Conservation (phyloP, 2,888 invertebrate species). For the Volucella zonaria region DNA sequence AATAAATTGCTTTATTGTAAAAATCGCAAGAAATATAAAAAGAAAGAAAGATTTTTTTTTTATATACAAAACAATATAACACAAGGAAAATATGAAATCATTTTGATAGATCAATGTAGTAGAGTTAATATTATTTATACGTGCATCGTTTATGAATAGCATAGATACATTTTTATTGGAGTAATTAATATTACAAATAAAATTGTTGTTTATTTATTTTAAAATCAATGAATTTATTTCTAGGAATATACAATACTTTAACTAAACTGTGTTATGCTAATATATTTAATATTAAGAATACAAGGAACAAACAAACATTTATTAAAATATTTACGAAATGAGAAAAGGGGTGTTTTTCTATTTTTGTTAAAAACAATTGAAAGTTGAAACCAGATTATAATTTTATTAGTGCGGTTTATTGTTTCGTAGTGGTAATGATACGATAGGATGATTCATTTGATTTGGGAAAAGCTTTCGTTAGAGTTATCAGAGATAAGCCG, state of each 20-base stretch:
- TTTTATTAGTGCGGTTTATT: too few relatives aligned
- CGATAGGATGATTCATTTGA: too few relatives aligned
- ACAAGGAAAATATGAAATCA: not conserved
- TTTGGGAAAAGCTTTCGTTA: too few relatives aligned
- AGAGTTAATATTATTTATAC: slow-evolving; percentile 57
- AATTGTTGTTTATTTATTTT: slow-evolving; percentile 70
- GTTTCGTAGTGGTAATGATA: too few relatives aligned
- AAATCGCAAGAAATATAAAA: not conserved
- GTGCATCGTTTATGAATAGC: slow-evolving; percentile 8
- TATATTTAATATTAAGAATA: slow-evolving; percentile 69
- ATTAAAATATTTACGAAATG: slow-evolving; percentile 52
- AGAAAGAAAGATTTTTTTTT: slow-evolving; percentile 6
- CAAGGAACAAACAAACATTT: slow-evolving; percentile 50
- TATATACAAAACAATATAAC: not conserved
- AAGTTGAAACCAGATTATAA: too few relatives aligned
- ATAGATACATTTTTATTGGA: slow-evolving; percentile 57
- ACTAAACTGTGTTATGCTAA: slow-evolving; percentile 72
- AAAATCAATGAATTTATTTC: slow-evolving; percentile 62
- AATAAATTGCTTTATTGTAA: slow-evolving; percentile 26
- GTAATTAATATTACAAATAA: slow-evolving; percentile 45
- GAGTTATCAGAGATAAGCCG: too few relatives aligned
- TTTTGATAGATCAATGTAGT: slow-evolving; percentile 71
- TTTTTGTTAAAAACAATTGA: not conserved
- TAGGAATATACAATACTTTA: slow-evolving; percentile 67
- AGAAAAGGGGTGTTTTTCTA: not conserved